Evolutionary conservation across 2,797 vertebrate species (phyloP), one percentile per base, ranked within the genome.

Genomic region (Squalus acanthias): DNA sequence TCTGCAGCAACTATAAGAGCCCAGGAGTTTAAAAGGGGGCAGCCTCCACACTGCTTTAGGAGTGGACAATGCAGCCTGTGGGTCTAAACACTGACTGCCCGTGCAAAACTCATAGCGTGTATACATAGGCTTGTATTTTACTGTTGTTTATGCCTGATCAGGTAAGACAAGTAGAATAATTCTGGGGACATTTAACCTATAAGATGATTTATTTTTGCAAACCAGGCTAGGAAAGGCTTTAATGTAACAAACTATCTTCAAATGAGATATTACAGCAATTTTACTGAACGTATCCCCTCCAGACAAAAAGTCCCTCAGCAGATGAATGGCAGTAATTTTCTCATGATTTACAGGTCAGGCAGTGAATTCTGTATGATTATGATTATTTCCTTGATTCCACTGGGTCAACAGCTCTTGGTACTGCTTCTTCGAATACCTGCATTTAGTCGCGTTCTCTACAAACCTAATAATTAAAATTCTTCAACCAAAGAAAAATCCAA

Each of bases 381-480:
- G 39, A 82, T 50, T 1, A 4, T 12, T 69, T 46, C 7, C 65
- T 46, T 10, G 9, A 69, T 39, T 22, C 91, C 22, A 8, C 8
- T 93, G 63, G 89, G 91, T 46, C 65, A 46, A n/a, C 63, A 69
- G 91, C 65, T 46, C 17, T 69, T 20, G 22, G 0, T 22, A 24
- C 20, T 69, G n/a, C 29, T 33, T 29, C n/a, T 82, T 39, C 12
- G 7, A 50, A 67, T n/a, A 93, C 50, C 20, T 46, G 46, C 26
- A 69, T 39, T 69, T 26, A 20, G 29, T 1, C 15, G 9, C 7
- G 1, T 67, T 15, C 15, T 65, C 17, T 6, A 8, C 33, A 92
- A 92, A 92, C 60, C 60, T 39, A 33, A 67, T 39, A 93, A 69
- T 69, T 93, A 67, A 93, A 93, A 65, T 92, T 92, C 89, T 69